Conservation (phyloP, 2,113 vertebrate genomes). For the Oncorhynchus gorbuscha region DNA sequence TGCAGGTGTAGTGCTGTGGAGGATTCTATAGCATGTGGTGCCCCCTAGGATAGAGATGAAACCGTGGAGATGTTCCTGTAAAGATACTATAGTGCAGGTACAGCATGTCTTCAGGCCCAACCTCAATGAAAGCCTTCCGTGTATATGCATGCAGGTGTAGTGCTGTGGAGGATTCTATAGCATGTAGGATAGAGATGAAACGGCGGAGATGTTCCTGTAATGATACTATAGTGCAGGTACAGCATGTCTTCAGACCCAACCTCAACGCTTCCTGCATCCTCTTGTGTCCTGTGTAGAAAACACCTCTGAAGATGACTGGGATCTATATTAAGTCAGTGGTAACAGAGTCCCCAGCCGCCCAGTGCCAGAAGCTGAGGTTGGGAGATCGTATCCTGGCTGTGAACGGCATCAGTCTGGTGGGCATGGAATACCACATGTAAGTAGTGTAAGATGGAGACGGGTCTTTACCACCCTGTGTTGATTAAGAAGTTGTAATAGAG, state of each 20-base stretch:
- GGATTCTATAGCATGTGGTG: too few species aligned
- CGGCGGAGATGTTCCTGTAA: not conserved
- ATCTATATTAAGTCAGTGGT: conserved; percentile 78
- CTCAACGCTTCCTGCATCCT: not conserved
- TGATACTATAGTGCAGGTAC: not conserved
- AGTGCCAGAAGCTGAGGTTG: conserved; percentile 59
- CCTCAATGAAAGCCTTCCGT: too few species aligned
- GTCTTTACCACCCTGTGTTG: not conserved
- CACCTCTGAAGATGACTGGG: conserved; percentile 67
- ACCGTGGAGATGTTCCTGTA: too few species aligned
- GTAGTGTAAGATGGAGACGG: conserved; percentile 6
- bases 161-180: not conserved
- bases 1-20: too few species aligned
- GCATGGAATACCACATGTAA: conserved; percentile 74
- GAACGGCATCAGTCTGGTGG: conserved; percentile 75
- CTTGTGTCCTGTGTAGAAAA: conserved; percentile 58
- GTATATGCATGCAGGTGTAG: not conserved
- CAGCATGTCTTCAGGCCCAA: too few species aligned
- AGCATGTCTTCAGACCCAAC: not conserved
- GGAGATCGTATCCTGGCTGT: conserved; percentile 79
- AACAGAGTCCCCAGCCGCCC: conserved; percentile 72
- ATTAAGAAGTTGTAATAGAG: not conserved
- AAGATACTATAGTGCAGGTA: too few species aligned
- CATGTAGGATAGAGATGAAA: not conserved
- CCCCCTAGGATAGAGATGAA: too few species aligned